Conservation (phyloP, 2,113 vertebrate genomes). For the Urocolius indicus region DNA sequence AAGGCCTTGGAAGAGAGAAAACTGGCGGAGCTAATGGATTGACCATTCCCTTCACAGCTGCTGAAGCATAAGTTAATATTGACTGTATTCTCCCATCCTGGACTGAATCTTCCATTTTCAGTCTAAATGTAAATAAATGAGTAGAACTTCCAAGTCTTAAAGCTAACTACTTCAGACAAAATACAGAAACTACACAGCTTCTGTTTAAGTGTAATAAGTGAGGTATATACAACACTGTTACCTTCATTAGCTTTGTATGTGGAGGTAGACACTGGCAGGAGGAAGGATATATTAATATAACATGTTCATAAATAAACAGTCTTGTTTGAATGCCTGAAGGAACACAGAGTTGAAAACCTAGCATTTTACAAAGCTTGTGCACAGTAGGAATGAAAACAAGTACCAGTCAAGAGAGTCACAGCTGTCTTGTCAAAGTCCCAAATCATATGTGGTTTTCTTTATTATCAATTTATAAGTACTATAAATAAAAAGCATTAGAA, state of each 20-base stretch:
- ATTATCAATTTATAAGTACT: not conserved
- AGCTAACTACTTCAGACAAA: not conserved
- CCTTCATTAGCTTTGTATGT: not conserved
- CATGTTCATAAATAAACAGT: not conserved
- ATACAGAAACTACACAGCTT: not conserved
- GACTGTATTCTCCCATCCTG: not conserved
- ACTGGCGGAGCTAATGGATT: not conserved
- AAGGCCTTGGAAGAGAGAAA: not conserved
- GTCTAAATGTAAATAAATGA: not conserved
- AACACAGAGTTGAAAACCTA: not conserved
- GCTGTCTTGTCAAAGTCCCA: not conserved
- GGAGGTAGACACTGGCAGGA: not conserved
- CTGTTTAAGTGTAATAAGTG: not conserved
- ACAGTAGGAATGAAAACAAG: not conserved
- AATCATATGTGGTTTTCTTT: not conserved
- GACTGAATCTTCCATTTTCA: not conserved
- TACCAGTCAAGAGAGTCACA: not conserved
- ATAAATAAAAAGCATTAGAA: not conserved
- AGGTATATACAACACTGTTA: not conserved
- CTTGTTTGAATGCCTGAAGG: not conserved
- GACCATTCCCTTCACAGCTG: not conserved
- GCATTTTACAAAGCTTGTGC: not conserved
- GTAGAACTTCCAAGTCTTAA: not conserved
- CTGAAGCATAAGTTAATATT: not conserved
- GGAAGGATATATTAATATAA: not conserved